Base-by-base conservation (phyloP, 2,888 invertebrate species). In the Oxystoma pomonae region DNA sequence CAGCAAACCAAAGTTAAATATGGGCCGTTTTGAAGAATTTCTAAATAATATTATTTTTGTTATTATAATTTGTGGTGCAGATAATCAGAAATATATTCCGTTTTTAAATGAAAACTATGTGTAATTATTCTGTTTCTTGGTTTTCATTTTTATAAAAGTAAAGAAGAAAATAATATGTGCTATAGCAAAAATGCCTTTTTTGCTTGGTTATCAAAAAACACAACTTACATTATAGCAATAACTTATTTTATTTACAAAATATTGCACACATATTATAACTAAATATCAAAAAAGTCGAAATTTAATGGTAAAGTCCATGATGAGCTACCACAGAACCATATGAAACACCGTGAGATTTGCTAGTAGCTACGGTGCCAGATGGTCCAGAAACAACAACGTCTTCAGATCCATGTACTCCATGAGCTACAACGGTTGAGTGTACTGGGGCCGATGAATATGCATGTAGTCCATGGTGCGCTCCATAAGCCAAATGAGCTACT, bases 321-420 rank as follows among this genome's bases (percentile, higher is more conserved):
- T 35, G 35, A 7, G 3, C 35, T 35, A 3, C 35, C n/a, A n/a
- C n/a, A n/a, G n/a, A n/a, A n/a, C n/a, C n/a, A n/a, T n/a, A n/a
- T n/a, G n/a, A n/a, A n/a, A n/a, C n/a, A n/a, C n/a, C n/a, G n/a
- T n/a, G n/a, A 55, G 66, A 65, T 59, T 66, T 68, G 53, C 70
- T 68, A 57, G 71, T 61, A n/a, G 67, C 66, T 49, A 74, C 68
- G 53, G 71, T 70, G 16, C 73, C 74, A 59, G 74, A 73, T 16
- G 74, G 73, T 64, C 74, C 73, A 65, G 72, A 66, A 16, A 74
- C 69, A 19, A 72, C 69, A 17, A 71, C 71, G 20, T 71, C 68
- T 16, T 63, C n/a, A 60, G 2, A 19, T 50, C 51, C 53, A 55
- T 17, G 57, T n/a, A 64, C 64, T 12, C 61, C n/a, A 16, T 63